Base-by-base conservation (phyloP, 2,888 invertebrate species). In the Amblyjoppa proteus region DNA sequence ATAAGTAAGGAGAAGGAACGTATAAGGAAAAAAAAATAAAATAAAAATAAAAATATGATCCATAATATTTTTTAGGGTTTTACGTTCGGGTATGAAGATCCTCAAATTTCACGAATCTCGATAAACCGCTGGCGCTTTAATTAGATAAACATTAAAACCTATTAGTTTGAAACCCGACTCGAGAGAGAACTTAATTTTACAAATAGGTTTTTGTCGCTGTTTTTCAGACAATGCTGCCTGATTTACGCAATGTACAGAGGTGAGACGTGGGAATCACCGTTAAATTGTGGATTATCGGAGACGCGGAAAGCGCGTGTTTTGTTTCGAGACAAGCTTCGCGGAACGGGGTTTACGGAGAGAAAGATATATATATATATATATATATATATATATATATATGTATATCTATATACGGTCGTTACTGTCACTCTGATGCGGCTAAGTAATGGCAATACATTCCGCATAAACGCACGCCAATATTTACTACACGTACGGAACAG, bases 171-270 rank as follows among this genome's bases (percentile, higher is more conserved):
- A 53, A 11, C 25, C 28, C 28, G 9, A 58, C 28, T 13, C 58
- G 49, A 58, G 25, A 68, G 38, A n/a, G 61, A 61, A 68, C 13
- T 64, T 61, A 34, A 61, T 84, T 53, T 83, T 87, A 84, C 82
- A 88, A 79, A 81, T 38, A 81, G 80, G 61, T 87, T 83, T 87
- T 87, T 87, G 87, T 87, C 87, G 85, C 82, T 87, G 83, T 87
- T 88, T 88, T 88, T 88, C 88, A 88, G 87, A 88, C 85, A 88
- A 87, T 87, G 88, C 85, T 80, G 87, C 88, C 87, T 87, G 82
- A 87, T 88, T 85, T 79, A 81, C 87, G 87, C 85, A 87, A 85
- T 87, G 84, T 88, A 85, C 88, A 87, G 84, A 87, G 81, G 84
- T 87, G 87, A 86, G 71, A 87, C 82, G 84, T 87, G 84, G 86